Base-by-base conservation (phyloP, 2,888 invertebrate species). In the Apotomis turbidana region DNA sequence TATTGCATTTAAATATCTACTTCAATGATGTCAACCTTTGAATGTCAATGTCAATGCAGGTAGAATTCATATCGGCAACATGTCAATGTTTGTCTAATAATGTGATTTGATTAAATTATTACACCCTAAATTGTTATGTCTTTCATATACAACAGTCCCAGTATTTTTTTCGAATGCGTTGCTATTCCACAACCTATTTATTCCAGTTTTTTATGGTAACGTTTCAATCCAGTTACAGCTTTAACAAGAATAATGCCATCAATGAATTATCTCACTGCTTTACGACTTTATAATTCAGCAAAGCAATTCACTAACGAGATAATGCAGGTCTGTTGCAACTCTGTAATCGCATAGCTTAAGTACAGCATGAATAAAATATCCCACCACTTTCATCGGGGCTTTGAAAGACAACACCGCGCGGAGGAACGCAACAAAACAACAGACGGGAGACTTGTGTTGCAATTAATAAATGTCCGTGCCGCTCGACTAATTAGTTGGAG, bases 381-480 rank as follows among this genome's bases (percentile, higher is more conserved):
- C 71, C 67, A 67, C 67, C 71, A 71, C 71, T 72, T 68, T 76
- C 75, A 74, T 80, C 76, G 74, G 74, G 78, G 81, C 88, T 86
- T 85, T 87, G 87, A 87, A 89, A 89, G 85, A 81, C 83, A 81
- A 88, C 85, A 86, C 85, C 81, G 80, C 81, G 79, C 79, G 77
- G 80, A 78, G 76, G 81, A 81, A 86, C 85, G 86, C 81, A 79
- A 81, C 82, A 81, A 80, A 76, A 81, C 77, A 78, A 78, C 70
- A 83, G 87, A 87, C 90, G 27, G 85, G 84, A 77, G 84, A 89
- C 89, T 87, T 84, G 87, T 89, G 91, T 90, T 83, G 89, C 90
- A 90, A 93, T 93, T 92, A 91, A 91, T 92, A 91, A 87, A 91
- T 79, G 91, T 92, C 92, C 80, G 87, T 85, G 85, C 84, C 82